Conservation (phyloP, 2,888 invertebrate genomes). For the Hypomecis punctinalis region DNA sequence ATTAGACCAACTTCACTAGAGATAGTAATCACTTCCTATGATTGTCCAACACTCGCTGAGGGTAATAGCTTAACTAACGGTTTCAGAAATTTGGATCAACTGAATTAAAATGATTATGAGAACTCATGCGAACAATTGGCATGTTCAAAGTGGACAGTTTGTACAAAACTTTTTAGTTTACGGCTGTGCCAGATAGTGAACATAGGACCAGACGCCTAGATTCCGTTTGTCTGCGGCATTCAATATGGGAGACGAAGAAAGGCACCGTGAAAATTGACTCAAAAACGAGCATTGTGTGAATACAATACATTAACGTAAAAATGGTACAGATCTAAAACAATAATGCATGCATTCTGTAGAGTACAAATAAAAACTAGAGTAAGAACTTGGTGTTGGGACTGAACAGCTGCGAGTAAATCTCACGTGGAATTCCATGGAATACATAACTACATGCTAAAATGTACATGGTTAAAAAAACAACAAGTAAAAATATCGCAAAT, state of each 20-base stretch:
- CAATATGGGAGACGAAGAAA: conserved; percentile 58
- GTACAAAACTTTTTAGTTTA: conserved; percentile 32
- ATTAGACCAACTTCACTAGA: conserved; percentile 55
- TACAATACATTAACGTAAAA: conserved; percentile 24
- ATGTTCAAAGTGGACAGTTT: conserved; percentile 41
- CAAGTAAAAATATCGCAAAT: too few species aligned
- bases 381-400: not conserved
- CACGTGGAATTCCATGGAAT: too few species aligned
- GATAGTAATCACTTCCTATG: conserved; percentile 63
- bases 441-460: too few species aligned
- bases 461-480: too few species aligned
- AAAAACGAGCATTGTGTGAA: conserved; percentile 58
- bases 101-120: conserved; percentile 64
- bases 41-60: conserved; percentile 56
- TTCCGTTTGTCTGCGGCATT: conserved; percentile 51
- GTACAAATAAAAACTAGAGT: conserved; percentile 7
- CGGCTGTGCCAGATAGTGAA: conserved; percentile 35
- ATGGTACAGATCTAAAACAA: conserved; percentile 42
- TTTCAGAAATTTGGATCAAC: conserved; percentile 53
- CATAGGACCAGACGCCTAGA: conserved; percentile 44
- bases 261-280: conserved; percentile 67
- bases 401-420: not conserved
- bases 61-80: conserved; percentile 60
- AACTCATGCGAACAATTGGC: conserved; percentile 54
- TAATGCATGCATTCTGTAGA: conserved; percentile 13